Evolutionary conservation across 2,888 invertebrate species (phyloP), one percentile per base, ranked within the genome.

Genomic region (Acleris literana): DNA sequence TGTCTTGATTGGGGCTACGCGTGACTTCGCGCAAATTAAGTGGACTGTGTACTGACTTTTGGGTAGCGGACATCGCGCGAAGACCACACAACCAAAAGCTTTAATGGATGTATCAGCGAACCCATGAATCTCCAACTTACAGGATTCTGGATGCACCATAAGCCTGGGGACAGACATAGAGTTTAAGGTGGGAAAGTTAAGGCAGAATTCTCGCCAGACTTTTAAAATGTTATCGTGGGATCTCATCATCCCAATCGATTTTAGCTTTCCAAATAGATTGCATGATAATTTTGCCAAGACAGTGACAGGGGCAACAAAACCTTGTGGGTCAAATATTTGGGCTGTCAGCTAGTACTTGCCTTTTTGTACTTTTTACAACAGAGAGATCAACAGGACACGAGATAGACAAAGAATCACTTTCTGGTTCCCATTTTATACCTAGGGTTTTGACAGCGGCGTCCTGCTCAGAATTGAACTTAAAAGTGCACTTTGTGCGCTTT

Each of bases 121-220:
- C 22, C 51, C 51, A 52, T 52, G 51, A 11, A 52, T 20, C 51
- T 52, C 51, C 11, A 52, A 20, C 51, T 22, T 52, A 16, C 22
- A 25, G 11, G 3, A n/a, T 13, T 52, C 22, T 7, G 22, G 51
- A 22, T 52, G 22, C 22, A 52, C 22, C 25, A 25, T 11, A 52
- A 20, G n/a, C n/a, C n/a, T n/a, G n/a, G n/a, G n/a, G n/a, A n/a
- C n/a, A n/a, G n/a, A n/a, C n/a, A n/a, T n/a, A 52, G 20, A 9
- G 25, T 52, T 52, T 11, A 52, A 22, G 9, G 9, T 11, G 3
- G 9, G 51, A 1, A 52, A n/a, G 20, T 52, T 52, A 13, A 20
- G 9, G 16, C 51, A 52, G 20, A 52, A 52, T 5, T 9, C 16
- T 22, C 13, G 9, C 51, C 51, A 52, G 7, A 52, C 16, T 22